These are phyloP conservation scores for Oikopleura albicans DNA, from an alignment of 23 tunicate genomes.

Conservation along the genomic window DNA sequence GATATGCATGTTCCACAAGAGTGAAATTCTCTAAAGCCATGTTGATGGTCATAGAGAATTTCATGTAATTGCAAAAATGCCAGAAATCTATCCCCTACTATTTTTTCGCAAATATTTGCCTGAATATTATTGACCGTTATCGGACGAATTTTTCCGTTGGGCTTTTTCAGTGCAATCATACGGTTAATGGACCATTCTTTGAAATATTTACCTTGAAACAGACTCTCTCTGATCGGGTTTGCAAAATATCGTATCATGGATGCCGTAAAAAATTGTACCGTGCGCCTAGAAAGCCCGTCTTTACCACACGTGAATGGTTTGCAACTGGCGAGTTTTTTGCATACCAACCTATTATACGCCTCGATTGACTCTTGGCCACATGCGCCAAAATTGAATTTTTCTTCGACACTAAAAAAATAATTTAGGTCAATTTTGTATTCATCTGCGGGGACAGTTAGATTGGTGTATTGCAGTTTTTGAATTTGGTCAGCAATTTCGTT, in stretches of 20 bases:
- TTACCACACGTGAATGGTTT: not conserved
- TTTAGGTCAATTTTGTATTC: not conserved
- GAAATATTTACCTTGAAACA: not conserved
- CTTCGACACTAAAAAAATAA: not conserved
- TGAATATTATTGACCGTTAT: not conserved
- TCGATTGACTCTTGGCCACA: not conserved
- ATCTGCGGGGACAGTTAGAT: not conserved
- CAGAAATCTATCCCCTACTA: not conserved
- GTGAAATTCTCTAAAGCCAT: not conserved
- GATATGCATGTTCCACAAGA: not conserved
- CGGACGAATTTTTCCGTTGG: not conserved
- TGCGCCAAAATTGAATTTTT: not conserved
- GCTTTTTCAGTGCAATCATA: not conserved
- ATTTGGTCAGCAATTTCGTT: not conserved
- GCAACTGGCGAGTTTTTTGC: not conserved
- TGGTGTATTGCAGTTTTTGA: not conserved
- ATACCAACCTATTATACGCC: not conserved
- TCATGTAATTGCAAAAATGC: not conserved
- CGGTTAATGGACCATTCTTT: not conserved
- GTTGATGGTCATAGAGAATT: not conserved
- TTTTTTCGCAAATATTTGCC: not conserved
- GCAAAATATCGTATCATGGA: not conserved
- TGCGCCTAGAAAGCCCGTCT: not conserved
- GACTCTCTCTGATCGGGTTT: not conserved
- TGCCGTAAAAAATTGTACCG: not conserved